Percentiles rank a stretch among this genome's conserved stretches.
phyloP scores from a whole-genome alignment of 2,797 vertebrate species.

The Poecilia picta region DNA sequence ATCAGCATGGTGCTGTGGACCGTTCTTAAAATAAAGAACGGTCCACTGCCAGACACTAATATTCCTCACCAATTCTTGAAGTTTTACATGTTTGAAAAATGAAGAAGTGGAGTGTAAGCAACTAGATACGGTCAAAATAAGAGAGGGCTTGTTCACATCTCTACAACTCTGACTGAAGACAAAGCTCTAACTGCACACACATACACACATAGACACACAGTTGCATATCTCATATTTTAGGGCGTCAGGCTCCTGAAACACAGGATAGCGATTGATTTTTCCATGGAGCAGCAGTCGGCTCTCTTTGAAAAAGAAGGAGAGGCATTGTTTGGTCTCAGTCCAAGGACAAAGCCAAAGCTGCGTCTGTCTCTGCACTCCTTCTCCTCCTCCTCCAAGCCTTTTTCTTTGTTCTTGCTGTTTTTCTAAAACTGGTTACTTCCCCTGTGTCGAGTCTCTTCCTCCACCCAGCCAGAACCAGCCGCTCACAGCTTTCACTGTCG shows the following conservation, averaged over 20 bases:
- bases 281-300: slow-evolving; percentile 28
- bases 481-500: slow-evolving; percentile 47
- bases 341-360: slow-evolving; percentile 66
- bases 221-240: neutral
- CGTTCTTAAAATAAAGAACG: neutral
- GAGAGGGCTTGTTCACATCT: neutral
- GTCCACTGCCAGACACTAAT: neutral
- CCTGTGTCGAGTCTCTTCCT: slow-evolving; percentile 29
- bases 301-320: slow-evolving; percentile 53
- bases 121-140: neutral
- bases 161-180: neutral
- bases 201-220: neutral
- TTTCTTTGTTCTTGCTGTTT: slow-evolving; percentile 38
- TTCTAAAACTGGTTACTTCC: slow-evolving; percentile 33
- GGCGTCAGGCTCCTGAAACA: slow-evolving; percentile 7
- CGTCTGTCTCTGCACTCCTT: slow-evolving; percentile 32
- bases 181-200: neutral
- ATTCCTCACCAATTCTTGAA: neutral
- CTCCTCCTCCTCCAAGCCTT: slow-evolving; percentile 20
- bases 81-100: neutral
- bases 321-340: slow-evolving; percentile 69
- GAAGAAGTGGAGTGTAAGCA: neutral
- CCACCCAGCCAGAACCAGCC: slow-evolving; percentile 20
- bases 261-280: slow-evolving; percentile 32
- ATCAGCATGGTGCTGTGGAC: neutral